Base-by-base conservation (phyloP, 2,888 invertebrate genomes). In the Geophilus truncorum region DNA sequence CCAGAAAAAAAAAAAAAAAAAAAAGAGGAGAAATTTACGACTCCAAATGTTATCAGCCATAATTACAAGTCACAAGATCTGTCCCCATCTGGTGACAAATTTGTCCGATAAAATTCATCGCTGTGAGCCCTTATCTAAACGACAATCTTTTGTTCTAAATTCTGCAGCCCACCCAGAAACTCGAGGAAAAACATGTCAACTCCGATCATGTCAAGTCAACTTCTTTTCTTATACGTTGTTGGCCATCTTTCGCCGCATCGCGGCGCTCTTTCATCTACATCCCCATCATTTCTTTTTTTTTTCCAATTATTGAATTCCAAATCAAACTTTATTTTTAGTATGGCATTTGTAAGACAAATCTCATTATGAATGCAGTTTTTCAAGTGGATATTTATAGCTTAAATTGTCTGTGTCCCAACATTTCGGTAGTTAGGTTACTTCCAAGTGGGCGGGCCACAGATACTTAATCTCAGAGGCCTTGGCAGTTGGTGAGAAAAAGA, bases 11-110 rank as follows among this genome's bases (percentile, higher is more conserved):
- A n/a, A n/a, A n/a, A n/a, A n/a, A n/a, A 1, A 18, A n/a, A 62
- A 18, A 62, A 18, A 12, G 21, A 2, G 10, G 23, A 62, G 6
- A 62, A 62, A 62, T 62, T 62, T 62, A 62, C 21, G 21, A 5
- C 57, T 62, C 21, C 18, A 62, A 62, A 62, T 62, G 10, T 62
- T 62, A 62, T 62, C 57, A 23, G 57, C 10, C 7, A 23, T 62
- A 62, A 62, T 62, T 62, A 62, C 57, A 18, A 18, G 57, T 5
- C 57, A 62, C n/a, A n/a, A n/a, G 57, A 62, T 62, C 23, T 62
- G 23, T 62, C 57, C 57, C 57, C 57, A 62, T 62, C 57, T 62
- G 57, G 57, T 62, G 57, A 62, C 57, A 62, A 62, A 62, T 62
- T 62, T 23, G 57, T 62, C 57, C n/a, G 57, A 62, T 62, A 62